Evolutionary conservation across 2,888 invertebrate genomes (phyloP).

Genomic region (Didymodactylos carnosus): DNA sequence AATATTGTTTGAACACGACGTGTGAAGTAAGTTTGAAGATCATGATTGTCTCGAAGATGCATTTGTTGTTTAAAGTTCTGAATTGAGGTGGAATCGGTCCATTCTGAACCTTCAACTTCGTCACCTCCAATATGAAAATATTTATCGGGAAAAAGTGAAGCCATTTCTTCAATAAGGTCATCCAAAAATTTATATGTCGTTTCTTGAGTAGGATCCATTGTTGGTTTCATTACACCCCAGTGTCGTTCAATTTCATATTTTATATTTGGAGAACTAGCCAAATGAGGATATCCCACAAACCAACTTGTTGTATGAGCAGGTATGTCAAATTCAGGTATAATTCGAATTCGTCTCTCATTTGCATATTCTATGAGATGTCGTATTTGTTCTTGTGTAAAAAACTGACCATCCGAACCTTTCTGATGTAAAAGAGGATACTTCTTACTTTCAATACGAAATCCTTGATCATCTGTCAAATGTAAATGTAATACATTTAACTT

Average conservation of each 20-base stretch:
- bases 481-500: not conserved
- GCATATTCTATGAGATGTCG: constrained; percentile 10
- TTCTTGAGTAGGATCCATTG: constrained; percentile 23
- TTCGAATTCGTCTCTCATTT: constrained; percentile 4
- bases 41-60: not conserved
- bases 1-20: not conserved
- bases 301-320: constrained; percentile 31
- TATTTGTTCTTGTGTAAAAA: constrained; percentile 8
- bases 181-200: constrained; percentile 22
- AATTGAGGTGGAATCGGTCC: not conserved
- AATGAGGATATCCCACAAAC: constrained; percentile 20
- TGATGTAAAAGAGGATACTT: not conserved
- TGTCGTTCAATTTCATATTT: constrained; percentile 15
- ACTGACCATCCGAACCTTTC: constrained; percentile 20
- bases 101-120: constrained; percentile 6
- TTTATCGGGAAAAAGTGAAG: constrained; percentile 11
- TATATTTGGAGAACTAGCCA: constrained; percentile 20
- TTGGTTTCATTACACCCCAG: not conserved
- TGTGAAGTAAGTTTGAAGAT: not conserved
- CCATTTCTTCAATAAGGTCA: constrained; percentile 23
- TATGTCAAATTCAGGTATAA: constrained; percentile 10
- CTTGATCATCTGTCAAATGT: not conserved
- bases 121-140: constrained; percentile 15
- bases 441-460: not conserved
- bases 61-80: not conserved